These are phyloP conservation scores for Hippoglossus hippoglossus DNA, from an alignment of 2,797 vertebrate species.

Conservation along the genomic window DNA sequence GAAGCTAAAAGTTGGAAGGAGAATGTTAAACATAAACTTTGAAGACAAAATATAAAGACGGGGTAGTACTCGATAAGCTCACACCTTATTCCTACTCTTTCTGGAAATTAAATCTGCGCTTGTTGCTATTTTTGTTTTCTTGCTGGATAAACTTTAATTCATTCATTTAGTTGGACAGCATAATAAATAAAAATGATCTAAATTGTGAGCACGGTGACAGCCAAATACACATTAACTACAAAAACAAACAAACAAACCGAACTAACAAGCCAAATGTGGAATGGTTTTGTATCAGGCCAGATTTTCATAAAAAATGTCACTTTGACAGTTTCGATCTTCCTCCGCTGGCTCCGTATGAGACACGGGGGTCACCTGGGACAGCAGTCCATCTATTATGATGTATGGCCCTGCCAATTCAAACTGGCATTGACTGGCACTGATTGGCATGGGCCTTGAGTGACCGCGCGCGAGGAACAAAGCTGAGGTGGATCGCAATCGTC, in stretches of 20 bases:
- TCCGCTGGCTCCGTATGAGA: conserved; percentile 38
- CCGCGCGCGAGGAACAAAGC: conserved; percentile 54
- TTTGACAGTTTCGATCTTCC: conserved; percentile 43
- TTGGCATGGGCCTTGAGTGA: conserved; percentile 64
- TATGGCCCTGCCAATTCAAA: conserved; percentile 71
- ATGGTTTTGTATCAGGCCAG: conserved; percentile 1
- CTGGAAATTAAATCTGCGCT: too few species aligned
- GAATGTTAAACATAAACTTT: too few species aligned
- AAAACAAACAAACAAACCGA: conserved; percentile 2
- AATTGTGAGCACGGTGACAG: too few species aligned
- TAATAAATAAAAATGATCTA: too few species aligned
- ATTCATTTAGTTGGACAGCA: too few species aligned
- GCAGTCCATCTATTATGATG: conserved; percentile 65
- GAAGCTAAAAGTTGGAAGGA: too few species aligned
- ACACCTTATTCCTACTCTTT: too few species aligned
- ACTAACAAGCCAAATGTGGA: not conserved
- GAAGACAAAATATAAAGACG: too few species aligned
- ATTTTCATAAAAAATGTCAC: conserved; percentile 32
- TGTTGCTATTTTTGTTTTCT: too few species aligned
- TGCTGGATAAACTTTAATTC: too few species aligned
- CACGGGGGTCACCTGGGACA: conserved; percentile 47
- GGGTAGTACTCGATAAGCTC: too few species aligned
- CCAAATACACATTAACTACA: not conserved
- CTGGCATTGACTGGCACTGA: conserved; percentile 79
- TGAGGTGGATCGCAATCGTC: conserved; percentile 58